Evolutionary conservation across 2,113 vertebrate species (phyloP).

Genomic region (Dromas ardeola): DNA sequence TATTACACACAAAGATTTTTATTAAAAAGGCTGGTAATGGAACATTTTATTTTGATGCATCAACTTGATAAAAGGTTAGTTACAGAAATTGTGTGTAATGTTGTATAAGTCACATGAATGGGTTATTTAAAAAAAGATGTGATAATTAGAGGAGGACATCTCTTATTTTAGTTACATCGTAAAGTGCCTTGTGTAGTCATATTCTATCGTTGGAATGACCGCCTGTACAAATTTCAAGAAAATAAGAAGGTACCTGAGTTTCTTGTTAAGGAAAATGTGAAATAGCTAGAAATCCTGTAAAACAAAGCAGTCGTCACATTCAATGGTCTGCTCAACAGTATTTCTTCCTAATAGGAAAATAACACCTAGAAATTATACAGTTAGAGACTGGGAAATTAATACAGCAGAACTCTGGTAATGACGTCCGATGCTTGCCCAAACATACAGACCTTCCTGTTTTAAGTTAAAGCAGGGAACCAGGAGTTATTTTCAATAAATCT

Average conservation of each 20-base stretch:
- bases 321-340: neutral
- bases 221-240: slow-evolving; percentile 99
- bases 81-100: slow-evolving; percentile 75
- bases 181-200: slow-evolving; percentile 98
- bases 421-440: neutral
- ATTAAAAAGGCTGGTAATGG: slow-evolving; percentile 82
- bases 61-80: slow-evolving; percentile 74
- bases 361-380: neutral
- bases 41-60: slow-evolving; percentile 80
- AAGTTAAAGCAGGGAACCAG: neutral
- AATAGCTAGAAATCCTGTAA: neutral
- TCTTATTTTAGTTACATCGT: slow-evolving; percentile 86
- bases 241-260: slow-evolving; percentile 95
- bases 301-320: neutral
- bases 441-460: neutral
- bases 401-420: neutral
- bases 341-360: neutral
- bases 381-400: neutral
- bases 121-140: slow-evolving; percentile 71
- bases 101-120: slow-evolving; percentile 68
- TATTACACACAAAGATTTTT: slow-evolving; percentile 73
- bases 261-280: slow-evolving; percentile 77
- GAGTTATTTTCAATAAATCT: neutral
- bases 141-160: slow-evolving; percentile 56
- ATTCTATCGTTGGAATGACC: slow-evolving; percentile 99